A percentile compares a stretch with the other conserved stretches of the same genome.
These are phyloP conservation scores for Zaprionus taronus DNA, from an alignment of 1,140 invertebrate species.

Conservation along the genomic window DNA sequence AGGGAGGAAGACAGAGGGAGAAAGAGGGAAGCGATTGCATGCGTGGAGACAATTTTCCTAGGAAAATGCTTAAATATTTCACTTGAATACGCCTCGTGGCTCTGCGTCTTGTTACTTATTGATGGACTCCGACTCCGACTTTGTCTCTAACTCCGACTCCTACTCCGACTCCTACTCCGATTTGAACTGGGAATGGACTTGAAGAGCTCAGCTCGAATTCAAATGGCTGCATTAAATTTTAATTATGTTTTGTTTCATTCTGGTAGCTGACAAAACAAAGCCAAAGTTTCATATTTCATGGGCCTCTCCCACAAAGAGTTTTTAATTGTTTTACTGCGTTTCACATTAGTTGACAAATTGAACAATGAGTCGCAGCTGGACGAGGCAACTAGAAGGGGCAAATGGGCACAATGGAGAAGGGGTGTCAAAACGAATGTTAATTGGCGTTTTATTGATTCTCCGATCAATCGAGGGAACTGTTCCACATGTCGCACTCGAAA, in stretches of 20 bases:
- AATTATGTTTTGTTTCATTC: conserved; percentile 43
- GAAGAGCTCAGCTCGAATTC: conserved; percentile 31
- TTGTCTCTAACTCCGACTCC: not conserved
- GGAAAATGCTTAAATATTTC: conserved; percentile 50
- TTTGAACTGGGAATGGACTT: conserved; percentile 12
- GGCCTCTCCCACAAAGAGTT: conserved; percentile 27
- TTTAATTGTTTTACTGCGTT: conserved; percentile 59
- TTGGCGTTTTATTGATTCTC: conserved; percentile 67
- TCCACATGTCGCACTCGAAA: conserved; percentile 23
- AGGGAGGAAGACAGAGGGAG: not conserved
- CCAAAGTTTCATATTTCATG: conserved; percentile 54
- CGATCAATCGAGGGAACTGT: conserved; percentile 38
- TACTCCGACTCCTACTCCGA: not conserved
- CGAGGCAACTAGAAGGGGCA: not conserved
- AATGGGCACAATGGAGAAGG: conserved; percentile 10
- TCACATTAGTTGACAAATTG: conserved; percentile 69
- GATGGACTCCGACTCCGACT: conserved; percentile 8
- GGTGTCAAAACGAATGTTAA: conserved; percentile 68
- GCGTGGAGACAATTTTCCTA: conserved; percentile 40
- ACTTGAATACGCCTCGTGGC: conserved; percentile 23
- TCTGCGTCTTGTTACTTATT: conserved; percentile 36
- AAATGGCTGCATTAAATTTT: conserved; percentile 55
- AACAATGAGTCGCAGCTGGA: conserved; percentile 43
- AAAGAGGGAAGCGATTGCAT: conserved; percentile 23
- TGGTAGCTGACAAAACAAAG: conserved; percentile 53